Conservation (phyloP, 2,797 vertebrate species). For the Dicrostonyx torquatus region DNA sequence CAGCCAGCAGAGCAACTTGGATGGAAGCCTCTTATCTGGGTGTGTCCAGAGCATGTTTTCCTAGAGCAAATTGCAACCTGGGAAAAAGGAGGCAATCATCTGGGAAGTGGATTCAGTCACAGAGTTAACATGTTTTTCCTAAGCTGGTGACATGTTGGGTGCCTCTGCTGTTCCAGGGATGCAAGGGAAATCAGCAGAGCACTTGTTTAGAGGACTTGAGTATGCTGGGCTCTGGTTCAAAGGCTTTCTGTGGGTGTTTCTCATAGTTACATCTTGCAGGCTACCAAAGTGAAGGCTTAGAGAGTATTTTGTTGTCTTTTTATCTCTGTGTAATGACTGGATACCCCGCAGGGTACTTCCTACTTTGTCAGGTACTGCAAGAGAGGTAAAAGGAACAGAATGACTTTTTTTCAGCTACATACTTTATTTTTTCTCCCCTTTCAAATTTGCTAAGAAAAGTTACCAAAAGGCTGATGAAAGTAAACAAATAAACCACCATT, state of each 20-base stretch:
- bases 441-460: not conserved
- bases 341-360: not conserved
- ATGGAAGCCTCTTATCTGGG: conserved; percentile 27
- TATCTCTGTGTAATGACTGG: not conserved
- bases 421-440: not conserved
- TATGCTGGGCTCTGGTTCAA: not conserved
- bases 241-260: not conserved
- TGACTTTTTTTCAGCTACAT: not conserved
- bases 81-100: conserved; percentile 12
- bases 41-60: not conserved
- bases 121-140: not conserved
- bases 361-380: not conserved
- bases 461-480: not conserved
- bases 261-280: not conserved
- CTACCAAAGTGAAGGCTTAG: not conserved
- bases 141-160: not conserved
- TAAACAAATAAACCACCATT: not conserved
- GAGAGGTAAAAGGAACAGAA: not conserved
- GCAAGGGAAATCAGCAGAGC: not conserved
- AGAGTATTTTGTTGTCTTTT: not conserved
- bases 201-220: not conserved
- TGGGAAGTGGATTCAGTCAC: not conserved
- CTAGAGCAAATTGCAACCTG: conserved; percentile 32
- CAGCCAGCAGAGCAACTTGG: conserved; percentile 40
- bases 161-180: not conserved